Percentiles rank a stretch among this genome's conserved stretches.
These are phyloP conservation scores for Mixornis gularis DNA, from an alignment of 2,113 vertebrate genomes.

Conservation along the genomic window DNA sequence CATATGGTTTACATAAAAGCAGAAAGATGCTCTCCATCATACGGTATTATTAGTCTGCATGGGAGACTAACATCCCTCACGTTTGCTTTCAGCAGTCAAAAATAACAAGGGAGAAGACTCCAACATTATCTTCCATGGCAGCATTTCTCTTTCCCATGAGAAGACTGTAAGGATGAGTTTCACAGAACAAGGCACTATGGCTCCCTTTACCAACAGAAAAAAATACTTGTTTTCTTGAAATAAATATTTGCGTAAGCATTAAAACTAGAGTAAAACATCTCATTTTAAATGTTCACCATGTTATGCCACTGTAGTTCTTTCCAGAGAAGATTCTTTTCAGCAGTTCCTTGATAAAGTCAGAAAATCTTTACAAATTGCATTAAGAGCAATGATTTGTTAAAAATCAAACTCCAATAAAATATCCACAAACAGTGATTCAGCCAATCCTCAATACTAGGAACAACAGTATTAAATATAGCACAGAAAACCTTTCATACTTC, in stretches of 20 bases:
- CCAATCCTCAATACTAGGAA: not conserved
- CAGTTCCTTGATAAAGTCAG: not conserved
- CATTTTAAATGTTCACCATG: not conserved
- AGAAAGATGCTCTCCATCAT: not conserved
- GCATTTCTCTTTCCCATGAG: not conserved
- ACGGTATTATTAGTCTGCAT: not conserved
- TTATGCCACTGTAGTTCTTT: not conserved
- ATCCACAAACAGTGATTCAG: not conserved
- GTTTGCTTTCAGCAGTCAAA: not conserved
- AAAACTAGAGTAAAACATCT: not conserved
- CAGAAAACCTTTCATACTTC: not conserved
- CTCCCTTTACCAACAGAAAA: not conserved
- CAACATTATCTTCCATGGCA: not conserved
- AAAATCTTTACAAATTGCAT: not conserved
- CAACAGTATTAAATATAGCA: not conserved
- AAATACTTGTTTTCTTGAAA: not conserved
- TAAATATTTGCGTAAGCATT: not conserved
- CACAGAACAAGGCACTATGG: not conserved
- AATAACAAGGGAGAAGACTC: not conserved
- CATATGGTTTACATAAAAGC: conserved; percentile 16
- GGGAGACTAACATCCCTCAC: not conserved
- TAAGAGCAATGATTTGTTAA: not conserved
- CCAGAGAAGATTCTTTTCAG: not conserved
- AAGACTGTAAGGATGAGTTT: not conserved
- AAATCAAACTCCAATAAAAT: not conserved